Percentiles rank a stretch among this genome's conserved stretches.
phyloP scores from a whole-genome alignment of 2,888 invertebrate species.

The Leucophenga maculata region DNA sequence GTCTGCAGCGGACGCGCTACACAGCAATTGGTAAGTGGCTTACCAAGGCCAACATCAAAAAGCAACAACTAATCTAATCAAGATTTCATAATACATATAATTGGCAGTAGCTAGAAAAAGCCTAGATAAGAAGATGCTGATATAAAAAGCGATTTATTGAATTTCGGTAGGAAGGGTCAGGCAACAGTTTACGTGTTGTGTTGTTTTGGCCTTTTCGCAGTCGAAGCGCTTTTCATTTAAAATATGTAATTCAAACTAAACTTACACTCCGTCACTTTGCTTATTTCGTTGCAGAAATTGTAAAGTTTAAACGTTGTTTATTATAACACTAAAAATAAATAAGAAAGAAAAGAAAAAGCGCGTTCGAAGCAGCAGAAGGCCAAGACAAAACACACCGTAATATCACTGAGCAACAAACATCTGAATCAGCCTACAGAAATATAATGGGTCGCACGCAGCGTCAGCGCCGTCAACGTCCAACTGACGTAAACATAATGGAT shows the following conservation, averaged over 20 bases:
- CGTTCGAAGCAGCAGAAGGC: slow-evolving; percentile 35
- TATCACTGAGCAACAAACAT: slow-evolving; percentile 18
- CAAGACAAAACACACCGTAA: slow-evolving; percentile 56
- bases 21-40: slow-evolving; percentile 46
- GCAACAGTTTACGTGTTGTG: slow-evolving; percentile 58
- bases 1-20: slow-evolving; percentile 35
- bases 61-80: slow-evolving; percentile 27
- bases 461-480: slow-evolving; percentile 41
- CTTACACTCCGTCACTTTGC: slow-evolving; percentile 42
- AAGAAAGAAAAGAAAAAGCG: slow-evolving; percentile 24
- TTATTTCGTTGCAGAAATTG: slow-evolving; percentile 65
- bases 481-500: not conserved
- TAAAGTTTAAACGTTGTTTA: slow-evolving; percentile 32
- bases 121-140: not conserved
- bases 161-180: slow-evolving; percentile 39
- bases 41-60: slow-evolving; percentile 51
- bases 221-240: slow-evolving; percentile 16
- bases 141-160: not conserved
- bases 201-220: slow-evolving; percentile 58
- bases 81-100: slow-evolving; percentile 59
- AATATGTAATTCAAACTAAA: slow-evolving; percentile 36
- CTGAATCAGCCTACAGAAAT: not conserved
- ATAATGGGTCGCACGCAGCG: slow-evolving; percentile 66
- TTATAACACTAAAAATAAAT: slow-evolving; percentile 4
- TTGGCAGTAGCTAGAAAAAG: not conserved